Evolutionary conservation across 2,797 vertebrate genomes (phyloP), one percentile per base, ranked within the genome.

Genomic region (Choloepus didactylus): DNA sequence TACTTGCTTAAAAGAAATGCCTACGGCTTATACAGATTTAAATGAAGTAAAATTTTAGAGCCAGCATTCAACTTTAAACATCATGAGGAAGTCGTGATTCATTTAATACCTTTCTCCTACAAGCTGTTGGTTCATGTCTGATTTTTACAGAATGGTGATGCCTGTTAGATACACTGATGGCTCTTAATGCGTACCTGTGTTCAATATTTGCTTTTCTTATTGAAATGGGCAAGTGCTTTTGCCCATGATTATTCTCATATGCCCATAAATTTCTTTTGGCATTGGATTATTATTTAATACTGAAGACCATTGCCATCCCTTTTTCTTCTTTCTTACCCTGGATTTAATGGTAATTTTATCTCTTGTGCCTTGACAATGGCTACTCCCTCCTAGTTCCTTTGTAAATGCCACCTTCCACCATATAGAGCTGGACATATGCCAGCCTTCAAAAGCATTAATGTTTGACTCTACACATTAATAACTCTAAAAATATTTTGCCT

Each of bases 1-100:
- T 8, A 88, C 76, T 70, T 88, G 7, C 54, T 95, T 95, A 25
- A 60, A 81, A 81, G 9, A 80, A 93, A 89, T 66, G 41, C 62
- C 51, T 70, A 6, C n/a, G 29, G 59, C 35, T 41, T 62, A 1
- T 77, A 41, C 44, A 80, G 44, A 70, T 96, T 85, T 94, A 90
- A 91, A 41, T 95, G 27, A 60, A 44, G 21, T 80, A 11, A 79
- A 91, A 46, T 11, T 19, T n/a, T 51, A 77, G 51, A 59, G 14
- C 23, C 27, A 70, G 3, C 23, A 25, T 97, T 91, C 80, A 66
- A 31, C 35, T 66, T 60, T 93, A 83, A 92, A 82, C 41, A 67
- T 49, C 54, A 25, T 21, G 23, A 18, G 15, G 15, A 89, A 84
- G 27, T 35, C 38, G 6, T 46, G 2, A 44, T 59, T 91, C 59